Evolutionary conservation across 2,113 vertebrate species (phyloP), one percentile per base, ranked within the genome.

Genomic region (Crotalus horridus): DNA sequence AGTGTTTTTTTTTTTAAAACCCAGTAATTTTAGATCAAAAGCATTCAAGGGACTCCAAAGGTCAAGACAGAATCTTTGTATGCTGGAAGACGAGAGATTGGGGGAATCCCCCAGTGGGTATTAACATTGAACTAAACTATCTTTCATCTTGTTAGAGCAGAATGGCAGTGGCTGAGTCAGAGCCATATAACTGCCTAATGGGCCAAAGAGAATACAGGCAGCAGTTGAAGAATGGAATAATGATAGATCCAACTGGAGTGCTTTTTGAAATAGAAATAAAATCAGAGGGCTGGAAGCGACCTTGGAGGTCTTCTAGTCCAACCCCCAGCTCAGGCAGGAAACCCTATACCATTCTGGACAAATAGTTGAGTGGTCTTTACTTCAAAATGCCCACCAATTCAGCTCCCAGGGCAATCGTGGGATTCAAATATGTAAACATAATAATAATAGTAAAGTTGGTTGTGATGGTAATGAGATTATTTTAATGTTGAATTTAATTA

Each of bases 11-110:
- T 56, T 21, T 48, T 48, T 48, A 6, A 21, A 10, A 13, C 6
- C 29, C 9, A 9, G 55, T 53, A 61, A 93, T 86, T 90, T 90
- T 43, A 93, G 88, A 86, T 85, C 55, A 64, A 90, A 81, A 86
- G 64, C 26, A 85, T 86, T 81, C 53, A 61, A 54, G 46, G 88
- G 88, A 90, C 55, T 86, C 74, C 54, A 53, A 85, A 61, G 74
- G 88, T 61, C 43, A 61, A 81, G 53, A 9, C 55, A 61, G n/a
- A 86, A 90, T 26, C 92, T 90, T 93, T 85, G 26, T 55, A 4
- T 2, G 1, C 3, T 46, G 29, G 43, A 93, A 59, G 39, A 2
- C 10, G 0, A 0, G 26, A 74, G 13, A 24, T 8, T 24, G 6
- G 8, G 6, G 43, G 55, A 89, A 91, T 87, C 81, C 48, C 69